Evolutionary conservation across 2,113 vertebrate genomes (phyloP).

Genomic region (Syrrhaptes paradoxus): DNA sequence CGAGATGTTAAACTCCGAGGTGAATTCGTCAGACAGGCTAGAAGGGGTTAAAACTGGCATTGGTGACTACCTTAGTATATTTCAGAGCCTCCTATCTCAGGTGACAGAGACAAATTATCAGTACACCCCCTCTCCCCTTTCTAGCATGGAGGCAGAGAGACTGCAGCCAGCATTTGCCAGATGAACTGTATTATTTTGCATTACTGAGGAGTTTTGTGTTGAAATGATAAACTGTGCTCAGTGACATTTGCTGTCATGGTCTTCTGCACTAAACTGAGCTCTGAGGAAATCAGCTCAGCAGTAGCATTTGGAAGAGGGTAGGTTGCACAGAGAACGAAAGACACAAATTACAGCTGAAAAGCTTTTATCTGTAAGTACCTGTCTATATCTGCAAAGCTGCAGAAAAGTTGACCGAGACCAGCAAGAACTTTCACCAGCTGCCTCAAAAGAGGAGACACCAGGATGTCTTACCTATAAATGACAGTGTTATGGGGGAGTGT

Average conservation of each 20-base stretch:
- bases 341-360: not conserved
- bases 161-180: not conserved
- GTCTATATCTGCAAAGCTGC: not conserved
- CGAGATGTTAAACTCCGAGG: not conserved
- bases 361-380: not conserved
- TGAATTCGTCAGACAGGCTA: not conserved
- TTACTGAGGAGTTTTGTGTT: not conserved
- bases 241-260: slow-evolving; percentile 1
- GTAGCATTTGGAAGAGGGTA: not conserved
- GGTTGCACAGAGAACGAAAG: not conserved
- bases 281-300: slow-evolving; percentile 22
- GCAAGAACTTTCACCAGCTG: not conserved
- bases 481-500: not conserved
- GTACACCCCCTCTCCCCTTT: not conserved
- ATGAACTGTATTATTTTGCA: not conserved
- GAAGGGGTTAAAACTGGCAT: not conserved
- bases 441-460: not conserved
- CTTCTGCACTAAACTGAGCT: not conserved
- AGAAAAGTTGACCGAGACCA: not conserved
- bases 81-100: not conserved
- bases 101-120: not conserved
- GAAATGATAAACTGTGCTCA: not conserved
- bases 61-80: not conserved
- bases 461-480: not conserved
- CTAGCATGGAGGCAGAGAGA: not conserved